A percentile compares a stretch with the other conserved stretches of the same genome.
These are phyloP conservation scores for Diadromus collaris DNA, from an alignment of 2,888 invertebrate genomes.

Conservation along the genomic window DNA sequence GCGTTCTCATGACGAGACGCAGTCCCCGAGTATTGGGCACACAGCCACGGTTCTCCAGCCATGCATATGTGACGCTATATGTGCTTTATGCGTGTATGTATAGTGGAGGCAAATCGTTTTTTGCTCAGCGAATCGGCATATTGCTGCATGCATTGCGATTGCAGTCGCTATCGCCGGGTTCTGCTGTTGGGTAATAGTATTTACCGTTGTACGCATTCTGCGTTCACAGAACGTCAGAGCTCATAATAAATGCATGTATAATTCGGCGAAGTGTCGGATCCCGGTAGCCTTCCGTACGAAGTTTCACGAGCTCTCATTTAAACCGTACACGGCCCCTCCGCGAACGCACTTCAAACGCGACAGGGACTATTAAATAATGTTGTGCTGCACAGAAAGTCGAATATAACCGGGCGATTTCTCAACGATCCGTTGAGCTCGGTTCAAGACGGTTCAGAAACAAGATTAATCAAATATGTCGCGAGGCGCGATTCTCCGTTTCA, in stretches of 20 bases:
- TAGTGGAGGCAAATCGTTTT: conserved; percentile 33
- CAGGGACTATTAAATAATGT: conserved; percentile 57
- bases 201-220: conserved; percentile 10
- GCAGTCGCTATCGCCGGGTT: conserved; percentile 31
- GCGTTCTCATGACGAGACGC: conserved; percentile 62
- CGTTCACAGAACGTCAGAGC: conserved; percentile 14
- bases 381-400: conserved; percentile 48
- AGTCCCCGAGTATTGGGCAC: conserved; percentile 26
- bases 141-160: conserved; percentile 54
- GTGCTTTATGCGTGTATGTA: not conserved
- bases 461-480: conserved; percentile 46
- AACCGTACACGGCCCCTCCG: conserved; percentile 8
- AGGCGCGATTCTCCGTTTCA: conserved; percentile 12
- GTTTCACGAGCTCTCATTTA: conserved; percentile 19
- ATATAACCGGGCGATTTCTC: conserved; percentile 32
- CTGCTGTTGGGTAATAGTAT: conserved; percentile 25
- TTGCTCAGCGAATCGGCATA: conserved; percentile 54
- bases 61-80: conserved; percentile 6
- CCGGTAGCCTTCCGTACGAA: conserved; percentile 26
- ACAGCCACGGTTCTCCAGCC: conserved; percentile 1
- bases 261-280: conserved; percentile 39
- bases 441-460: conserved; percentile 34
- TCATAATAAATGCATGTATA: conserved; percentile 60
- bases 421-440: conserved; percentile 16
- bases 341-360: not conserved